A percentile compares a stretch with the other conserved stretches of the same genome.
These are phyloP conservation scores for Bombylius major DNA, from an alignment of 2,888 invertebrate species.

Conservation along the genomic window DNA sequence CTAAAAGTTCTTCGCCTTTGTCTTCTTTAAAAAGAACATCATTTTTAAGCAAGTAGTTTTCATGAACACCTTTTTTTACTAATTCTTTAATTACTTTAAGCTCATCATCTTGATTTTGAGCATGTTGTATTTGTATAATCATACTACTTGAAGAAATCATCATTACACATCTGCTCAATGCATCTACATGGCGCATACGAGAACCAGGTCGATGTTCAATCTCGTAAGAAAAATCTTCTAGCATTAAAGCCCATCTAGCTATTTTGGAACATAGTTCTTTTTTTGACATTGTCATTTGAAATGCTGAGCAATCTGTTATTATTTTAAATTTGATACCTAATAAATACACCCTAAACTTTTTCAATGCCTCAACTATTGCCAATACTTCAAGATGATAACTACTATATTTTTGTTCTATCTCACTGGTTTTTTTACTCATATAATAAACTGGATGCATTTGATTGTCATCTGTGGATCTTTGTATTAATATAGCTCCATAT, in stretches of 20 bases:
- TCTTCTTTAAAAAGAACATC: conserved; percentile 6
- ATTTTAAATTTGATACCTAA: conserved; percentile 21
- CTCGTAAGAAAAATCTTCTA: conserved; percentile 11
- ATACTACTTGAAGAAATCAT: not conserved
- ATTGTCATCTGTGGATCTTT: conserved; percentile 10
- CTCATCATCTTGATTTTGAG: not conserved
- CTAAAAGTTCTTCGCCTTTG: conserved; percentile 8
- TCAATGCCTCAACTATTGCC: conserved; percentile 11
- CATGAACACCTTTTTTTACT: not conserved
- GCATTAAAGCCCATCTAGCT: conserved; percentile 8
- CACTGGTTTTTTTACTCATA: conserved; percentile 8
- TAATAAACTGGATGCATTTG: conserved; percentile 7
- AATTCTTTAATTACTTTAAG: not conserved
- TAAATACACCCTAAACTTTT: conserved; percentile 21
- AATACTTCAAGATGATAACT: conserved; percentile 20
- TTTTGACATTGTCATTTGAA: conserved; percentile 23
- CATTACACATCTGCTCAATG: conserved; percentile 6
- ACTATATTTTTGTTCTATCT: conserved; percentile 20
- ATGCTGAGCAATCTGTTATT: conserved; percentile 23
- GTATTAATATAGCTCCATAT: conserved; percentile 16
- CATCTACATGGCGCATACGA: conserved; percentile 14
- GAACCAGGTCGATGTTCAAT: conserved; percentile 11
- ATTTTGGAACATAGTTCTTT: conserved; percentile 14
- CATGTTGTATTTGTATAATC: not conserved
- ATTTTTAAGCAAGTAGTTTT: conserved; percentile 1